Percentiles rank a stretch among this genome's conserved stretches.
phyloP scores from a whole-genome alignment of 2,113 vertebrate genomes.

The Amazona guildingii region DNA sequence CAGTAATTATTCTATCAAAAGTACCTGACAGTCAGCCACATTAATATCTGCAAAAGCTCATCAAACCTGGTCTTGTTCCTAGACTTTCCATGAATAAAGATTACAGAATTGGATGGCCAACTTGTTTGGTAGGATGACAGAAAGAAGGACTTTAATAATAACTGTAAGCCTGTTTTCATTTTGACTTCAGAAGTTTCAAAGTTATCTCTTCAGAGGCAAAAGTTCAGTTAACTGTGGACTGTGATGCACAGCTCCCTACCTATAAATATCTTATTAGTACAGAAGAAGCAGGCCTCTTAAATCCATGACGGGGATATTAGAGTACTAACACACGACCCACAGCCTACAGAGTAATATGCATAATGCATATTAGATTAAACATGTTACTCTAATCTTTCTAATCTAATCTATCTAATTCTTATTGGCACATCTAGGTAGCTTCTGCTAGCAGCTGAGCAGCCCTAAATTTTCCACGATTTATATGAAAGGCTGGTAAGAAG shows the following conservation, averaged over 20 bases:
- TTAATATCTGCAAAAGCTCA: background rate
- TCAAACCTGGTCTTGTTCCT: background rate
- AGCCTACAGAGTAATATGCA: background rate
- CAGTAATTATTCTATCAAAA: background rate
- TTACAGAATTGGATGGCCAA: background rate
- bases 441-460: background rate
- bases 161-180: background rate
- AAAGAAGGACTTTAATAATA: background rate
- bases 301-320: background rate
- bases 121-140: background rate
- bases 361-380: background rate
- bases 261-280: slow-evolving; percentile 45
- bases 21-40: background rate
- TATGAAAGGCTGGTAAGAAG: background rate
- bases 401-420: background rate
- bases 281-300: slow-evolving; percentile 19
- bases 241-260: slow-evolving; percentile 10
- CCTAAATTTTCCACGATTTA: background rate
- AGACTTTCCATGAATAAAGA: background rate
- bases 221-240: slow-evolving; percentile 4
- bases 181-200: slow-evolving; percentile 31
- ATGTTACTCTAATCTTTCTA: background rate
- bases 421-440: background rate
- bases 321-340: background rate
- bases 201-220: slow-evolving; percentile 12